Conservation (phyloP, 2,113 vertebrate genomes). For the Salvelinus fontinalis region DNA sequence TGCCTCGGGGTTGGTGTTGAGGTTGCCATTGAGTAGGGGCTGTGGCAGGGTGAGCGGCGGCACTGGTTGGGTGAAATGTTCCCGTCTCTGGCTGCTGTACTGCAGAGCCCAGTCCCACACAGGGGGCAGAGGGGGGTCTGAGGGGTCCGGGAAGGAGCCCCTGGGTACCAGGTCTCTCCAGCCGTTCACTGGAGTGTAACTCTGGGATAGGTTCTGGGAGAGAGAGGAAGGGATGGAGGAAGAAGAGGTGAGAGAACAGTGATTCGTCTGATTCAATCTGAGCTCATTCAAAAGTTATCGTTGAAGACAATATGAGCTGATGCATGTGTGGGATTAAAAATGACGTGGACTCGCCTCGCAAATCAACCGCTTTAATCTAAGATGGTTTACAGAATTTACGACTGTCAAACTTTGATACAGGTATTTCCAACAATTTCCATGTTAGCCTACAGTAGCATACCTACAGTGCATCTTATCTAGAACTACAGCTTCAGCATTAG, state of each 20-base stretch:
- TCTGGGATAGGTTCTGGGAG: constrained; percentile 76
- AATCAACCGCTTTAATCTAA: too few species aligned
- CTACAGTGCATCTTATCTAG: too few species aligned
- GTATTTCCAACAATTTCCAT: too few species aligned
- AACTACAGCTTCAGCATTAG: too few species aligned
- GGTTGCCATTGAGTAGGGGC: constrained; percentile 67
- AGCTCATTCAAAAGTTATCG: background rate
- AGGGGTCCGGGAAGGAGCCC: constrained; percentile 51
- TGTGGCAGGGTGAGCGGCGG: constrained; percentile 32
- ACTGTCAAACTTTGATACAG: too few species aligned
- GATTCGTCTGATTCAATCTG: background rate
- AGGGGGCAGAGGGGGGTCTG: constrained; percentile 54
- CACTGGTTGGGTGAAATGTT: constrained; percentile 78
- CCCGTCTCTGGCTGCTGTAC: constrained; percentile 75
- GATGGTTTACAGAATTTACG: too few species aligned
- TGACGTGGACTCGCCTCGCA: too few species aligned
- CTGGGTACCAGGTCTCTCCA: constrained; percentile 64
- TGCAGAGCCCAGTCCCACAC: constrained; percentile 92
- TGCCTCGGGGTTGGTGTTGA: constrained; percentile 57
- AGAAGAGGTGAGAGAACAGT: background rate
- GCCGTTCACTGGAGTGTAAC: constrained; percentile 78
- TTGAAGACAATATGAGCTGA: background rate
- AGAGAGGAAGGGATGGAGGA: background rate
- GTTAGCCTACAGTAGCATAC: too few species aligned
- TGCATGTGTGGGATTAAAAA: background rate